Conservation (phyloP, 2,113 vertebrate genomes). For the Misgurnus mizolepis region DNA sequence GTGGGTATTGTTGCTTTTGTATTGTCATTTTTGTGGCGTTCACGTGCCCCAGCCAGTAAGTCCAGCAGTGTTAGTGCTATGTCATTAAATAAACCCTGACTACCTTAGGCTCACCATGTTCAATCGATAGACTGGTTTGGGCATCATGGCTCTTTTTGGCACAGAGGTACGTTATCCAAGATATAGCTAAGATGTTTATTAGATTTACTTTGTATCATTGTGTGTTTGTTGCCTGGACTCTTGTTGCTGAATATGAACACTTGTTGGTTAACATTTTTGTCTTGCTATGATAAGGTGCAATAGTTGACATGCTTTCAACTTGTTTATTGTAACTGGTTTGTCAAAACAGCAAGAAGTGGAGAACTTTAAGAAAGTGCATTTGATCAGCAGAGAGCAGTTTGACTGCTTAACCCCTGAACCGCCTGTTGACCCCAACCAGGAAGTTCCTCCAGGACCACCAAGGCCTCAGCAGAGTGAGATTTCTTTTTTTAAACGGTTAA, state of each 20-base stretch:
- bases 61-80: slow-evolving; percentile 50
- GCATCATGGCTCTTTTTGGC: neutral
- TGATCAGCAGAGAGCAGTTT: slow-evolving; percentile 96
- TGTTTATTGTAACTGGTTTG: too few species aligned
- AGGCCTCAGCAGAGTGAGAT: slow-evolving; percentile 89
- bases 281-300: too few species aligned
- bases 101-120: slow-evolving; percentile 40
- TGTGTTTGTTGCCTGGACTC: too few species aligned
- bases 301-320: too few species aligned
- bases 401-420: slow-evolving; percentile 97
- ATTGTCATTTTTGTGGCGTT: slow-evolving; percentile 41
- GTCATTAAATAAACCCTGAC: too few species aligned
- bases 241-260: too few species aligned
- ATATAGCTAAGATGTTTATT: too few species aligned
- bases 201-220: too few species aligned
- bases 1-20: slow-evolving; percentile 57
- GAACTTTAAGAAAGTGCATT: slow-evolving; percentile 99
- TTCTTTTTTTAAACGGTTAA: neutral
- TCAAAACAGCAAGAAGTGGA: slow-evolving; percentile 93
- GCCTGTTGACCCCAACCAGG: slow-evolving; percentile 95
- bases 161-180: too few species aligned
- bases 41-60: slow-evolving; percentile 56
- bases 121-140: neutral
- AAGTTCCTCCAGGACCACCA: slow-evolving; percentile 94
- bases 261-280: too few species aligned